These are phyloP conservation scores for Spongilla lacustris DNA, from an alignment of 37 sponge, comb jelly and placozoan genomes.

Conservation along the genomic window DNA sequence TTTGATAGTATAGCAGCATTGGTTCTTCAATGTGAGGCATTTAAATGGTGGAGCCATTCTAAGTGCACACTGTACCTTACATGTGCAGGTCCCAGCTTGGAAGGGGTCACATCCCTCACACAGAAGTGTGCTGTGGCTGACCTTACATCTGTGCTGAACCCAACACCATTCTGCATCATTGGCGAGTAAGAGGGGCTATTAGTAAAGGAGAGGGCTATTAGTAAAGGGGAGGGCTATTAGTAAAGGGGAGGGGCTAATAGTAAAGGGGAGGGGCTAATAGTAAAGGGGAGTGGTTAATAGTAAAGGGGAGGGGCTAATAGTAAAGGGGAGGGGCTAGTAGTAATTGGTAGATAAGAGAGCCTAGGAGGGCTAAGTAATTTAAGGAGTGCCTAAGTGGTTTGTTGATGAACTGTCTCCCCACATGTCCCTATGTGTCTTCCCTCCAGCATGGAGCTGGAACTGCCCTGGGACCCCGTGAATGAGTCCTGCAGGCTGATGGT, in stretches of 20 bases:
- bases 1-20: slow-evolving; percentile 69
- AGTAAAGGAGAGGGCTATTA: neutral
- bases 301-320: neutral
- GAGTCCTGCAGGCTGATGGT: slow-evolving; percentile 46
- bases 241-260: too few relatives aligned
- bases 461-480: slow-evolving; percentile 74
- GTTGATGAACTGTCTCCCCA: neutral
- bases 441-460: slow-evolving; percentile 48
- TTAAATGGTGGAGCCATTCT: neutral
- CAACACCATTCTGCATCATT: slow-evolving; percentile 7
- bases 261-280: too few relatives aligned
- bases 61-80: neutral
- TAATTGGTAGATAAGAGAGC: neutral
- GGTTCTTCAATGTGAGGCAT: slow-evolving; percentile 59
- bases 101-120: neutral
- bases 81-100: slow-evolving; percentile 9
- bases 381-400: too few relatives aligned
- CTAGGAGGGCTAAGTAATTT: neutral
- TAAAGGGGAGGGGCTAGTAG: neutral
- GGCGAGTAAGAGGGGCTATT: slow-evolving; percentile 32
- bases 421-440: neutral
- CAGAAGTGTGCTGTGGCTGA: slow-evolving; percentile 21
- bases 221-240: neutral
- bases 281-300: neutral
- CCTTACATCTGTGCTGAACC: neutral